phyloP scores from a whole-genome alignment of 1,140 invertebrate species.

The Bombus waltoni region DNA sequence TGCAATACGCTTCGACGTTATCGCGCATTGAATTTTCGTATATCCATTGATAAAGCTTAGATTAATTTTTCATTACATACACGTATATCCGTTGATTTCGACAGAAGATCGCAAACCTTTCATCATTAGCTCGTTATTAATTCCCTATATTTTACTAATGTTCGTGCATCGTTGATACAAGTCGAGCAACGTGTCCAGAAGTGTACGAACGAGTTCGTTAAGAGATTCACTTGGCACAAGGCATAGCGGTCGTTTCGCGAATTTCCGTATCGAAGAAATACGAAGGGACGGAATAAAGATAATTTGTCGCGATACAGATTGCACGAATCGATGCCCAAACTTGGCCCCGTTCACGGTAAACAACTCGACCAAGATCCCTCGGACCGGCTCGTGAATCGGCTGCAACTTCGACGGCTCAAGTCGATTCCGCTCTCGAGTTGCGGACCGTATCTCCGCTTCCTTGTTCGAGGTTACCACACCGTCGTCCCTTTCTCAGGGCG shows the following conservation, averaged over 20 bases:
- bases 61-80: no score
- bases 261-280: background rate
- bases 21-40: no score
- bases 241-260: background rate
- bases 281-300: background rate
- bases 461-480: constrained; percentile 49
- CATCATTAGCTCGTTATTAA: no score
- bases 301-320: background rate
- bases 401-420: constrained; percentile 61
- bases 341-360: background rate
- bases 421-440: constrained; percentile 68
- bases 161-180: no score
- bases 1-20: no score
- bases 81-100: no score
- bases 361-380: constrained; percentile 30
- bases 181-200: no score
- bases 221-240: no score
- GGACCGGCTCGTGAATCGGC: constrained; percentile 27
- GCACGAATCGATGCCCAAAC: background rate
- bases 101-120: no score
- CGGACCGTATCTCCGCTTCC: constrained; percentile 80
- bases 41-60: no score
- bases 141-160: no score
- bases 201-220: no score
- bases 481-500: constrained; percentile 27